Evolutionary conservation across 2,888 invertebrate species (phyloP).

Genomic region (Andrena haemorrhoa): DNA sequence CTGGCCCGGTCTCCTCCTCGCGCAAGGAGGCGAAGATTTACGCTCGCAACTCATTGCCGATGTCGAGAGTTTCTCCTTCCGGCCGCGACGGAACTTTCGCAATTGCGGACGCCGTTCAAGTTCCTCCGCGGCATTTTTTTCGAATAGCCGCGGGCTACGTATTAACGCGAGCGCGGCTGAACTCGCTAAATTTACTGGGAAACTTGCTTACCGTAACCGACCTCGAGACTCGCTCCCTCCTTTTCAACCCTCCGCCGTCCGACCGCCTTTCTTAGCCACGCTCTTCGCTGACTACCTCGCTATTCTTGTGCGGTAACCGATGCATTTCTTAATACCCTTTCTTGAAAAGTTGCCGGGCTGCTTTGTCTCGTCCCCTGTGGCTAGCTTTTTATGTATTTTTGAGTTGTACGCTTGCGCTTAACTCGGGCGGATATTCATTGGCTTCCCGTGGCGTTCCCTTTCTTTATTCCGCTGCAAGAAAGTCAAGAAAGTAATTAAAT

Average conservation of each 20-base stretch:
- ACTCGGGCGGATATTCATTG: background rate
- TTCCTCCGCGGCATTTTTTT: slow-evolving; percentile 32
- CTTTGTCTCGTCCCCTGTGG: background rate
- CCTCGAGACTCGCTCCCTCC: slow-evolving; percentile 44
- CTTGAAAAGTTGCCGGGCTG: background rate
- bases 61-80: slow-evolving; percentile 43
- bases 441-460: background rate
- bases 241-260: slow-evolving; percentile 57
- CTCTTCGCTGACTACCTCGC: slow-evolving; percentile 26
- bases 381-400: background rate
- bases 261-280: slow-evolving; percentile 20
- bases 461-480: background rate
- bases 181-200: slow-evolving; percentile 76
- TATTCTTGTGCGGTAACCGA: slow-evolving; percentile 16
- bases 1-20: background rate
- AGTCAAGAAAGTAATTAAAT: too few relatives aligned
- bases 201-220: slow-evolving; percentile 75
- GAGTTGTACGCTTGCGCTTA: background rate
- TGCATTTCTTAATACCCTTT: slow-evolving; percentile 23
- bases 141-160: slow-evolving; percentile 34
- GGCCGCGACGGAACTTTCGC: slow-evolving; percentile 47
- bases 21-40: slow-evolving; percentile 42
- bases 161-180: slow-evolving; percentile 60
- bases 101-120: slow-evolving; percentile 50
- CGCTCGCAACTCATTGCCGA: slow-evolving; percentile 43